Conservation (phyloP, 2,113 vertebrate species). For the Malurus elegans region DNA sequence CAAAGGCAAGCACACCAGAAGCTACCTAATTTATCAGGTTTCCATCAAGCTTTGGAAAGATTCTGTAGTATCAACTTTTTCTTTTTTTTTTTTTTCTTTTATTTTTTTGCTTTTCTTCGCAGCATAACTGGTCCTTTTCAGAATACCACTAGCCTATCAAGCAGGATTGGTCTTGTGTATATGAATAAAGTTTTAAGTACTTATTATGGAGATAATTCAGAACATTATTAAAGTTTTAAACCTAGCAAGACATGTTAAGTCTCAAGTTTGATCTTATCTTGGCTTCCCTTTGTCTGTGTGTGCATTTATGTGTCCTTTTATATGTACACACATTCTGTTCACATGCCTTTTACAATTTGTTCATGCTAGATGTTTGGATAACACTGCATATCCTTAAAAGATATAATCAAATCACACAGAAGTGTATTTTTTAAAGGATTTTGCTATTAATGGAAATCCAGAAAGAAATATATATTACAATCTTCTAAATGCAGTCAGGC, state of each 20-base stretch:
- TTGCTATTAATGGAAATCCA: neutral
- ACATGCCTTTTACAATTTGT: neutral
- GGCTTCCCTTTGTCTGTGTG: neutral
- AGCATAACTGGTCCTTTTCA: neutral
- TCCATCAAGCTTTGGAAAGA: neutral
- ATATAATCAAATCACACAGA: neutral
- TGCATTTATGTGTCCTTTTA: neutral
- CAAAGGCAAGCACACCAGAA: neutral
- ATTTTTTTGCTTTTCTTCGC: neutral
- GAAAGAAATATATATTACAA: neutral
- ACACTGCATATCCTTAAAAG: neutral
- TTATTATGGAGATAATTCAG: neutral
- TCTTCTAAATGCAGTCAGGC: neutral
- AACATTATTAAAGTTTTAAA: neutral
- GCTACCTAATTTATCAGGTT: neutral
- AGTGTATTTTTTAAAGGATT: neutral
- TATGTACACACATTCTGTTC: neutral
- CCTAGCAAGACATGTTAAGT: neutral
- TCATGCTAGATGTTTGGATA: neutral
- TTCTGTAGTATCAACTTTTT: neutral
- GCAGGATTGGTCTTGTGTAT: neutral
- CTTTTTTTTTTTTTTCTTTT: fast-evolving
- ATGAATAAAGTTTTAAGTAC: neutral
- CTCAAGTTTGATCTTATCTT: neutral
- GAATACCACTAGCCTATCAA: neutral